Evolutionary conservation across 2,797 vertebrate genomes (phyloP).

Genomic region (Graptemys geographica): DNA sequence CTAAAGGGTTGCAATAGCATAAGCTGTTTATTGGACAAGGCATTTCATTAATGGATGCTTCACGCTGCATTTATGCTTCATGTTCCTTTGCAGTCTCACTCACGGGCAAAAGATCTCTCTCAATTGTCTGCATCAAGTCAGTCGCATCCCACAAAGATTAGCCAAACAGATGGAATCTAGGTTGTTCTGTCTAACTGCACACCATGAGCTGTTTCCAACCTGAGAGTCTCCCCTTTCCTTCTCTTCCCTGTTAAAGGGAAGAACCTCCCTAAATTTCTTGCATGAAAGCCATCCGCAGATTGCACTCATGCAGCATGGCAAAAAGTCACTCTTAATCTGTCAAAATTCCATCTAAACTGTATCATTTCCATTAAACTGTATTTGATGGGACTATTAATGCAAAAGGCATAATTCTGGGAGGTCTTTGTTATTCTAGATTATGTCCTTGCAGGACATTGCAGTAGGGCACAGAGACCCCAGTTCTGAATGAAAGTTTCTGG

Average conservation of each 20-base stretch:
- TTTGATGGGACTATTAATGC: background rate
- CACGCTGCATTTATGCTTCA: slow-evolving; percentile 35
- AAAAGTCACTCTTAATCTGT: fast-evolving
- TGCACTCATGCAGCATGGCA: slow-evolving; percentile 23
- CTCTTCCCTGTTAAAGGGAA: slow-evolving; percentile 26
- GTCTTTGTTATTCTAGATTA: background rate
- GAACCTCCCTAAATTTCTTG: slow-evolving; percentile 47
- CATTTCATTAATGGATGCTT: slow-evolving; percentile 10
- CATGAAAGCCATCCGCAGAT: slow-evolving; percentile 31
- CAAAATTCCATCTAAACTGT: background rate
- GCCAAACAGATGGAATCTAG: slow-evolving; percentile 38
- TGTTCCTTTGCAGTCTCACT: slow-evolving; percentile 32
- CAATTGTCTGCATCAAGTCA: background rate
- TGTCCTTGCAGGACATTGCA: background rate
- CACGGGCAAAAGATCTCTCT: background rate
- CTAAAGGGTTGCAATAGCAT: background rate
- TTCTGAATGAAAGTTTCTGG: background rate
- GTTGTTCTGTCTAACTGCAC: slow-evolving; percentile 19
- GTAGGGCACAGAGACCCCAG: background rate
- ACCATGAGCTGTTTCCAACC: background rate
- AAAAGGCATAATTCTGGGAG: background rate
- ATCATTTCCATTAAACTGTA: background rate
- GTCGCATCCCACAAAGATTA: slow-evolving; percentile 46
- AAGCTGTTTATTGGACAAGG: slow-evolving; percentile 9
- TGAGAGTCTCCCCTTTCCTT: background rate